Evolutionary conservation across 2,888 invertebrate species (phyloP).

Genomic region (Melikaiella ostensackeni): DNA sequence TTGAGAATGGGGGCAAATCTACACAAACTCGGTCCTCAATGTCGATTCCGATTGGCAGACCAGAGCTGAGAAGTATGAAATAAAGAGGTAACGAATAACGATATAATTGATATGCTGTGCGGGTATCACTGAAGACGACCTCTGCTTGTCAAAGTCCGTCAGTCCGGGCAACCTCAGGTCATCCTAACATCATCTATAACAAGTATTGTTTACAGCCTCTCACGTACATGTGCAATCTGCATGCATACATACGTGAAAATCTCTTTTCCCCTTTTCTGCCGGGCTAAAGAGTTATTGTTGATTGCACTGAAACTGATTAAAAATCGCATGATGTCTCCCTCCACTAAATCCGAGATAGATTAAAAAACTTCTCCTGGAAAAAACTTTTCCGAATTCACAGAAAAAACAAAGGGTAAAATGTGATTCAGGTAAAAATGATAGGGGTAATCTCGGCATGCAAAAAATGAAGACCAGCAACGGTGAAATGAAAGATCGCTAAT

Average conservation of each 20-base stretch:
- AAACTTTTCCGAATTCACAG: background rate
- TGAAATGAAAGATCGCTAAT: too few relatives aligned
- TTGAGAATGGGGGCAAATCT: constrained; percentile 4
- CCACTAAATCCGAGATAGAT: background rate
- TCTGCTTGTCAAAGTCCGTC: constrained; percentile 73
- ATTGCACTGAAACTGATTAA: constrained; percentile 31
- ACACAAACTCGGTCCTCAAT: constrained; percentile 1
- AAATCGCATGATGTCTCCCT: background rate
- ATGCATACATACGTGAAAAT: constrained; percentile 9
- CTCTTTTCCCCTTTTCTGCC: background rate
- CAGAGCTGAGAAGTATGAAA: background rate
- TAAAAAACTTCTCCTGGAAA: background rate
- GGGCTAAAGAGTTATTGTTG: constrained; percentile 1
- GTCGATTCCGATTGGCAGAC: background rate
- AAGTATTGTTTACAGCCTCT: constrained; percentile 35
- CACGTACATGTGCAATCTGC: constrained; percentile 29
- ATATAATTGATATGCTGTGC: constrained; percentile 57
- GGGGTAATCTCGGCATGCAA: too few relatives aligned
- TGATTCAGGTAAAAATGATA: too few relatives aligned
- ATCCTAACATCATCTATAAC: constrained; percentile 56
- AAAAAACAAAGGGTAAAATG: too few relatives aligned
- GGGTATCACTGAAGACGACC: constrained; percentile 70
- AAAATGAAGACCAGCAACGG: too few relatives aligned
- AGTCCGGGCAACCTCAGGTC: constrained; percentile 57
- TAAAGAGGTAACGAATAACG: constrained; percentile 50